Evolutionary conservation across 2,888 invertebrate species (phyloP), one percentile per base, ranked within the genome.

Genomic region (Geotrupes spiniger): DNA sequence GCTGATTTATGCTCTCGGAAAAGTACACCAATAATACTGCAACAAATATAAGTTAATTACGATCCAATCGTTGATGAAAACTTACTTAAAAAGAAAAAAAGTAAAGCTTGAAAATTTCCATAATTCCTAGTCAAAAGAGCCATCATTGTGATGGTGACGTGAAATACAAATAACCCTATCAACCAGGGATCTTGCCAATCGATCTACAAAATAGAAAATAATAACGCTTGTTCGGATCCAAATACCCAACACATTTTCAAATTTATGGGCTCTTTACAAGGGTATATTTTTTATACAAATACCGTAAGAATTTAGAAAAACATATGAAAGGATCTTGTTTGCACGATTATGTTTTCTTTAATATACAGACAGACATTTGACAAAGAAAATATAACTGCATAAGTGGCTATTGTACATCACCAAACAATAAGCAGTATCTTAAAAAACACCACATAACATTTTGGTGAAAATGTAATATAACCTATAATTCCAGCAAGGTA

Each of bases 161-260:
- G 92, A 69, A 90, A 84, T 33, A 83, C 75, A 57, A 91, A 74
- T 9, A 92, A 73, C 10, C 82, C 85, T 53, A 89, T 85, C 9
- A 92, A 77, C 90, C 91, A 92, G 4, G 92, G 91, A 71, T 92
- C 92, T 61, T 80, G 79, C 92, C 92, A 92, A 69, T 92, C 92
- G 71, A 92, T 90, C 92, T 89, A 76, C 64, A 80, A 77, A 63
- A 58, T 28, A 28, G 37, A 29, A 17, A 36, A 27, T 8, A 37
- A 45, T 17, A 4, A 33, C 3, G 10, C 31, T n/a, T n/a, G 27
- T 29, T 29, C n/a, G 12, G 12, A 5, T 29, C 12, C 26, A 9
- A 21, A 17, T 8, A n/a, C n/a, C 40, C 25, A 9, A 21, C 25
- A 27, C 25, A 15, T 4, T 40, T 40, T 40, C 38, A n/a, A 38